A percentile compares a stretch with the other conserved stretches of the same genome.
phyloP scores from a whole-genome alignment of 2,113 vertebrate species.

The Anarhynchus alexandrinus region DNA sequence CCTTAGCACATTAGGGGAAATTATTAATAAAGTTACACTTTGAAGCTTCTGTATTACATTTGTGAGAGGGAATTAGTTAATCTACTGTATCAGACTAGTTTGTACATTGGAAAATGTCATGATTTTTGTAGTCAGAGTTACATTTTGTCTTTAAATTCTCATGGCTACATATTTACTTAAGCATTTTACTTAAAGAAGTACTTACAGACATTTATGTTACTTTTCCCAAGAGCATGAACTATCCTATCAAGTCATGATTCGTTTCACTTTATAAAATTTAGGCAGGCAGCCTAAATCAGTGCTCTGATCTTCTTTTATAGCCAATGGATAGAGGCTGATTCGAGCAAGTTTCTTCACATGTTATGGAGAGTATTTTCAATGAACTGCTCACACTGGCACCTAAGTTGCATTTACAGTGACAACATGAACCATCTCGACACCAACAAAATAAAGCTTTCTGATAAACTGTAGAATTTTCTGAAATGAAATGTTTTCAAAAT shows the following conservation, averaged over 20 bases:
- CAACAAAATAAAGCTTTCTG: not conserved
- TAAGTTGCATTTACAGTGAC: not conserved
- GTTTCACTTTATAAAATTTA: not conserved
- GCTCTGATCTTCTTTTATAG: not conserved
- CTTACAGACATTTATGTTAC: not conserved
- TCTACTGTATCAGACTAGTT: not conserved
- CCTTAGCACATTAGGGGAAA: not conserved
- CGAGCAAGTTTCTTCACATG: not conserved
- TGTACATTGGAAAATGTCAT: not conserved
- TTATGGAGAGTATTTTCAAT: not conserved
- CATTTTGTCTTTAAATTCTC: not conserved
- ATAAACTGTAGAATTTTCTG: not conserved
- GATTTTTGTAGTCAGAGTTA: not conserved
- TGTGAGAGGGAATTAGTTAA: not conserved
- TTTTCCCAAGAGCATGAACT: not conserved
- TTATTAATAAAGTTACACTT: not conserved
- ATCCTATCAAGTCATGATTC: not conserved
- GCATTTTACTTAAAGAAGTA: not conserved
- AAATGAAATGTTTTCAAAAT: accelerated
- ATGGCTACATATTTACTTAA: not conserved
- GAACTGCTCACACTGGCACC: not conserved
- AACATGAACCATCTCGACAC: not conserved
- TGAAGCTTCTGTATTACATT: not conserved
- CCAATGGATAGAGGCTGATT: not conserved
- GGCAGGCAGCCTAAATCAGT: not conserved